A percentile compares a stretch with the other conserved stretches of the same genome.
These are phyloP conservation scores for Eremophila alpestris DNA, from an alignment of 2,797 vertebrate genomes.

Conservation along the genomic window DNA sequence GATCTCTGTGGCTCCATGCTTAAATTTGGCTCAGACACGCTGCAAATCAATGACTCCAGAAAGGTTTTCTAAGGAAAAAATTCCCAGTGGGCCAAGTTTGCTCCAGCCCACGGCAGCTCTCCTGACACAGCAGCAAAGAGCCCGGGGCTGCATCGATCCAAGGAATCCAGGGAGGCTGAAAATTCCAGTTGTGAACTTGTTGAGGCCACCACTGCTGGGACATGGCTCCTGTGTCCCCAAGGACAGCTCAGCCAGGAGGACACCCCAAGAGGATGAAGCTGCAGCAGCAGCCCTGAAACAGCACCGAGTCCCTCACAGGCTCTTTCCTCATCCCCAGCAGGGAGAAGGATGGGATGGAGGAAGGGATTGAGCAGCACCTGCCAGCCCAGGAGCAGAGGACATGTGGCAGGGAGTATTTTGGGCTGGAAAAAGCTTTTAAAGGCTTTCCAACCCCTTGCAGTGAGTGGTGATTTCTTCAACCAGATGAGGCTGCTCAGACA, in stretches of 20 bases:
- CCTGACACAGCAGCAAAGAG: not conserved
- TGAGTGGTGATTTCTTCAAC: not conserved
- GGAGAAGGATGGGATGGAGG: not conserved
- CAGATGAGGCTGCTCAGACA: not conserved
- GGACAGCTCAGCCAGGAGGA: not conserved
- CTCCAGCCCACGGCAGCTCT: not conserved
- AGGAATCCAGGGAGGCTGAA: not conserved
- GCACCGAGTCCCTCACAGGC: not conserved
- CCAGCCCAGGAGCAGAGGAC: not conserved
- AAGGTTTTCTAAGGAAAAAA: conserved; percentile 19
- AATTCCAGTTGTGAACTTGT: not conserved
- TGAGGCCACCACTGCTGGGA: not conserved
- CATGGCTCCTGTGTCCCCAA: not conserved
- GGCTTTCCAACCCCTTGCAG: rapidly evolving
- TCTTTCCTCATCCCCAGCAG: not conserved
- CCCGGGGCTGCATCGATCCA: rapidly evolving
- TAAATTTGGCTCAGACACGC: not conserved
- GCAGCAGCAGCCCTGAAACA: not conserved
- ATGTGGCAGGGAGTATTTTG: not conserved
- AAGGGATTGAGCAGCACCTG: not conserved
- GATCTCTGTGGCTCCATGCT: conserved; percentile 11
- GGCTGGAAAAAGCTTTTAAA: not conserved
- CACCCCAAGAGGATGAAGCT: not conserved
- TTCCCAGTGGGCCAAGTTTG: not conserved
- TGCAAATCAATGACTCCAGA: conserved; percentile 27